phyloP scores from a whole-genome alignment of 2,888 invertebrate species.

The Germaria angustata region DNA sequence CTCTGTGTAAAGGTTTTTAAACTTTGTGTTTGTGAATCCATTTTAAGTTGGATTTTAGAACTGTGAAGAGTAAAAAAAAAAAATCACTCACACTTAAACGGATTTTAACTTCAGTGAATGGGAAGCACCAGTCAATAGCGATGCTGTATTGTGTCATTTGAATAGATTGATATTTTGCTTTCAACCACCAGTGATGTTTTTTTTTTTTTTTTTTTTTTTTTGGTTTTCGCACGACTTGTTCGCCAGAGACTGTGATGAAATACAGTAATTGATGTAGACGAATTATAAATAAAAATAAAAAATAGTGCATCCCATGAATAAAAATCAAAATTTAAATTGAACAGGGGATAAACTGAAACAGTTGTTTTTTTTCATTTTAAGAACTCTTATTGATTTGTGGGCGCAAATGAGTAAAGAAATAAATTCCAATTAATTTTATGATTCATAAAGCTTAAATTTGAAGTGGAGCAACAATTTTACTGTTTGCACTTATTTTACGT shows the following conservation, averaged over 20 bases:
- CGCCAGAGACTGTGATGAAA: background rate
- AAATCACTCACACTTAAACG: constrained; percentile 49
- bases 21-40: background rate
- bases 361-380: background rate
- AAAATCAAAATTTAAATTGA: constrained; percentile 21
- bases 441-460: too few relatives aligned
- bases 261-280: background rate
- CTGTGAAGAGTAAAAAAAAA: background rate
- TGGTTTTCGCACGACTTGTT: constrained; percentile 47
- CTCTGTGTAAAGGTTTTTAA: too few relatives aligned
- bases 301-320: background rate
- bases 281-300: background rate
- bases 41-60: background rate
- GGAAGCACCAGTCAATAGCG: constrained; percentile 41
- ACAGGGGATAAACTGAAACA: background rate
- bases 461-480: too few relatives aligned
- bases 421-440: too few relatives aligned
- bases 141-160: background rate
- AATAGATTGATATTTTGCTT: constrained; percentile 7
- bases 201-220: too few relatives aligned
- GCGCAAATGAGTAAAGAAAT: too few relatives aligned
- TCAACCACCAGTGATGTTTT: too few relatives aligned
- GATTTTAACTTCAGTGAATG: constrained; percentile 56
- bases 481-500: too few relatives aligned
- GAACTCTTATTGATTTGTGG: background rate